These are phyloP conservation scores for Luperina nickerlii DNA, from an alignment of 2,888 invertebrate genomes.

Conservation along the genomic window DNA sequence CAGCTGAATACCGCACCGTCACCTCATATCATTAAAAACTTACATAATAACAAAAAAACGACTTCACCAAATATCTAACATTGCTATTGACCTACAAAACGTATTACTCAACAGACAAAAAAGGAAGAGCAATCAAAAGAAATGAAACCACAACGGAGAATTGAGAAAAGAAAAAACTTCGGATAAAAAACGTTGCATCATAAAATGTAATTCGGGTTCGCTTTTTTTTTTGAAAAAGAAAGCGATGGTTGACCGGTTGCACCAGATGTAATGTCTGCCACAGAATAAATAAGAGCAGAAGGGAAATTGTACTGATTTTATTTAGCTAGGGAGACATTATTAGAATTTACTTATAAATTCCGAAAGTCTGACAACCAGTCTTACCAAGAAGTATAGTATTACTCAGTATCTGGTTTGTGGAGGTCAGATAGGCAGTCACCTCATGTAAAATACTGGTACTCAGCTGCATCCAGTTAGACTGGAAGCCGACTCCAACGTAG, in stretches of 20 bases:
- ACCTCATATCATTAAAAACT: constrained; percentile 24
- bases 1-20: background rate
- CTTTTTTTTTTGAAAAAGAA: constrained; percentile 67
- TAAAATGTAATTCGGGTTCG: constrained; percentile 59
- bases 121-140: constrained; percentile 62
- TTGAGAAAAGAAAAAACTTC: constrained; percentile 43
- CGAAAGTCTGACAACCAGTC: too few relatives aligned
- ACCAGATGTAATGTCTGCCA: constrained; percentile 33
- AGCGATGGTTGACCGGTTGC: constrained; percentile 56
- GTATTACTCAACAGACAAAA: constrained; percentile 67
- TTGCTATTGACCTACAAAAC: constrained; percentile 76
- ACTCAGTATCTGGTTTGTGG: too few relatives aligned
- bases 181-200: constrained; percentile 71
- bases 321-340: background rate
- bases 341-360: too few relatives aligned
- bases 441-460: too few relatives aligned
- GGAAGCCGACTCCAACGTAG: too few relatives aligned
- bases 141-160: constrained; percentile 52
- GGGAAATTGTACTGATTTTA: constrained; percentile 4
- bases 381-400: too few relatives aligned
- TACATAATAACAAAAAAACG: constrained; percentile 46
- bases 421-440: too few relatives aligned
- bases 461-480: too few relatives aligned
- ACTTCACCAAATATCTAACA: constrained; percentile 39
- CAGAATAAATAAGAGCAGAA: constrained; percentile 13